A percentile compares a stretch with the other conserved stretches of the same genome.
phyloP scores from a whole-genome alignment of 35 echinoderm and acorn worm species.

The Lytechinus pictus region DNA sequence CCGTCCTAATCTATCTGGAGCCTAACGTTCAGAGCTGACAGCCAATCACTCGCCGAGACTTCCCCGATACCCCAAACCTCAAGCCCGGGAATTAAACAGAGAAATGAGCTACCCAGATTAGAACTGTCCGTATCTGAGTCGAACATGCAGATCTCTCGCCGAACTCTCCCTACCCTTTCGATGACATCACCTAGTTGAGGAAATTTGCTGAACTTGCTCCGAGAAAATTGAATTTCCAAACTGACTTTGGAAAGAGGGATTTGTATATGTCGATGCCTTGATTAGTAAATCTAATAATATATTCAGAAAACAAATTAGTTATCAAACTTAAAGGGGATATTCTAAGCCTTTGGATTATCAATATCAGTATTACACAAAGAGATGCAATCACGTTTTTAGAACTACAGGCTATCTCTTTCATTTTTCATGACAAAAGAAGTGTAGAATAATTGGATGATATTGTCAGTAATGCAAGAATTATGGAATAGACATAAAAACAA shows the following conservation, averaged over 20 bases:
- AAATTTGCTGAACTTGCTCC: background rate
- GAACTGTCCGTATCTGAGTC: background rate
- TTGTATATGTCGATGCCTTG: background rate
- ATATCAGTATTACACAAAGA: too few species aligned
- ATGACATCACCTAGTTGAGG: conserved; percentile 10
- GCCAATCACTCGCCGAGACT: background rate
- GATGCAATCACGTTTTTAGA: too few species aligned
- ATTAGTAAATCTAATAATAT: background rate
- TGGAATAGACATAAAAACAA: too few species aligned
- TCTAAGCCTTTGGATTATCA: too few species aligned
- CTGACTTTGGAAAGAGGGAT: background rate
- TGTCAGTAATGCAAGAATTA: too few species aligned
- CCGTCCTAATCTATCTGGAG: background rate
- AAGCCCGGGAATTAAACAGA: background rate
- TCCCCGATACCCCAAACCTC: background rate
- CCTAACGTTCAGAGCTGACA: background rate
- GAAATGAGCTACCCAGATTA: background rate
- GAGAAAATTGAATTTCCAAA: background rate
- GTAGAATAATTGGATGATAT: too few species aligned
- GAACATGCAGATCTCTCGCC: background rate
- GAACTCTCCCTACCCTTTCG: background rate
- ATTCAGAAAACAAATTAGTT: background rate
- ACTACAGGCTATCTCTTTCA: too few species aligned
- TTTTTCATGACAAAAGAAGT: too few species aligned
- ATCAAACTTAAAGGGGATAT: background rate